A percentile compares a stretch with the other conserved stretches of the same genome.
Conservation (phyloP, 2,797 vertebrate species). For the Darevskia nairensis region DNA sequence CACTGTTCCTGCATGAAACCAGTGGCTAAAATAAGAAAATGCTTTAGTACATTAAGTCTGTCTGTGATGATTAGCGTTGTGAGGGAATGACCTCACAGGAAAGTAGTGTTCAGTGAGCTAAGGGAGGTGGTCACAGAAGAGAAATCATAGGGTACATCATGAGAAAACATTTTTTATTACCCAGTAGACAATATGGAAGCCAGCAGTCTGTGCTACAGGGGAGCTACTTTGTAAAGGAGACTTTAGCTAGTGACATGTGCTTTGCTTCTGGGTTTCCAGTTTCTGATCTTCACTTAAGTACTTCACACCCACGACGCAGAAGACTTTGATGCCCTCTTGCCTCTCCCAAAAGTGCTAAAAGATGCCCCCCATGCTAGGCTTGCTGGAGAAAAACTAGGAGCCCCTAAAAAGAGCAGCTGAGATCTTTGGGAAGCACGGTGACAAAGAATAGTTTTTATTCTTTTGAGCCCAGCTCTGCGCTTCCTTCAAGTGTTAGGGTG, state of each 20-base stretch:
- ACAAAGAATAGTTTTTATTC: too few relatives aligned
- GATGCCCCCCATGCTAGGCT: too few relatives aligned
- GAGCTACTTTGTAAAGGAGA: neutral
- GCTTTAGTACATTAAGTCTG: neutral
- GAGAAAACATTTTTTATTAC: neutral
- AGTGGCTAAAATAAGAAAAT: neutral
- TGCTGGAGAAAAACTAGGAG: too few relatives aligned
- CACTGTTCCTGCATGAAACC: neutral
- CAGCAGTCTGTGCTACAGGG: neutral
- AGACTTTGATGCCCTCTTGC: too few relatives aligned
- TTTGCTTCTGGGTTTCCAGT: neutral
- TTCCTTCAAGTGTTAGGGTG: too few relatives aligned
- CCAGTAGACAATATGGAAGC: neutral
- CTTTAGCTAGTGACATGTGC: neutral
- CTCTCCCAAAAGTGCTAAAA: too few relatives aligned
- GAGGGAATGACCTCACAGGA: neutral
- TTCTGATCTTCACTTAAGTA: neutral
- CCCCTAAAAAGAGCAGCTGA: too few relatives aligned
- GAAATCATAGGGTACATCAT: neutral
- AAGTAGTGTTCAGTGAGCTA: neutral
- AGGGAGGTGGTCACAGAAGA: too few relatives aligned
- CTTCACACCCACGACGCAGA: neutral
- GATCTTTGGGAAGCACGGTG: too few relatives aligned
- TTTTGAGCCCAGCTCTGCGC: too few relatives aligned
- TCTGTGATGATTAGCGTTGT: neutral